phyloP scores from a whole-genome alignment of 2,888 invertebrate species.

The Hymenopus coronatus region DNA sequence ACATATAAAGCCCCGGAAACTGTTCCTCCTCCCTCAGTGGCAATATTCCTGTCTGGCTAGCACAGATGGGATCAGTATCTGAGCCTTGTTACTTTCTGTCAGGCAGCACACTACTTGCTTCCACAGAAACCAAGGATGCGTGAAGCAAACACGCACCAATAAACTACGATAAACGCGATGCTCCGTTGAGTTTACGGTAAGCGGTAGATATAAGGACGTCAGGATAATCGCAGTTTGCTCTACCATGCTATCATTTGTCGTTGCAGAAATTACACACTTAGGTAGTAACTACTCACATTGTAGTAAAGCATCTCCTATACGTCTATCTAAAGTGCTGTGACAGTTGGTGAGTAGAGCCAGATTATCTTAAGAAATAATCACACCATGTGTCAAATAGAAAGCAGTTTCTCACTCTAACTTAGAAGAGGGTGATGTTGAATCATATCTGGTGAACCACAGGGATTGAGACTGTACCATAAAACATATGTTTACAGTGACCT shows the following conservation, averaged over 20 bases:
- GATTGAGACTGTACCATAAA: too few species aligned
- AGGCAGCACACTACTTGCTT: background rate
- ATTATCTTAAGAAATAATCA: too few species aligned
- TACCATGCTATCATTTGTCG: background rate
- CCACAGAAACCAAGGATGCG: background rate
- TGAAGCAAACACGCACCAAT: background rate
- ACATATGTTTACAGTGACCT: too few species aligned
- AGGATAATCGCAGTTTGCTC: background rate
- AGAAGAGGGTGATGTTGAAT: too few species aligned
- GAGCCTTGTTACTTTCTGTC: background rate
- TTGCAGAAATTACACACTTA: background rate
- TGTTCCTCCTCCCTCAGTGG: background rate
- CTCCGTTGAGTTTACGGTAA: background rate
- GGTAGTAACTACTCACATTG: too few species aligned
- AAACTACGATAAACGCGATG: background rate
- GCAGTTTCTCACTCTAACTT: too few species aligned
- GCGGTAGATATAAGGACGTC: background rate
- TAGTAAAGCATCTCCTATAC: too few species aligned
- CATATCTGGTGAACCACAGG: too few species aligned
- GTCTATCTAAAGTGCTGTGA: too few species aligned
- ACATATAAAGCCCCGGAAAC: background rate
- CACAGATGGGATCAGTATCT: background rate
- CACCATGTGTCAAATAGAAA: too few species aligned
- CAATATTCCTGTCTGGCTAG: background rate
- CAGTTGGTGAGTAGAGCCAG: too few species aligned